Base-by-base conservation (phyloP, 2,888 invertebrate species). In the Sphinx pinastri region DNA sequence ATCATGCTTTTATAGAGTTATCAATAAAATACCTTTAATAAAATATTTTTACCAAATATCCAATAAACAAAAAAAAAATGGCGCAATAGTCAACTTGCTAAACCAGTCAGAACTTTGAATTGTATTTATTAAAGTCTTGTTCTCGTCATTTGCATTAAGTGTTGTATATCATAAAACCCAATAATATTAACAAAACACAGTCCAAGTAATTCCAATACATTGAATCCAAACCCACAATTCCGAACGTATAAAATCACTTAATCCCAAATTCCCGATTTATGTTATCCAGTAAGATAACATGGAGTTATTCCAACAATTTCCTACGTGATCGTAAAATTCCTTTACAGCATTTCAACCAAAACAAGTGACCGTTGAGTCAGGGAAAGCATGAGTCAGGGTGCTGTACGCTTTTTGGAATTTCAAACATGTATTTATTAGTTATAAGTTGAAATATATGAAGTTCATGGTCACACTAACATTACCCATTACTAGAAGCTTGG, bases 351-450 rank as follows among this genome's bases (percentile, higher is more conserved):
- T 77, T 80, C 78, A 77, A 78, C 76, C 79, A 80, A 80, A 83
- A 81, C 80, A 79, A 74, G 75, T 54, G n/a, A 11, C 71, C 47
- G 77, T 76, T 84, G 83, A 85, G 73, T 84, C 84, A 81, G 76
- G 73, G 81, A 81, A 81, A 82, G 82, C 75, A 78, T 85, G 82
- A 86, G 76, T 84, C 81, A 81, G 75, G 69, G 47, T 54, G 47
- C 19, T 45, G 55, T 19, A 54, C n/a, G 16, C 45, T 19, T n/a
- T 45, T 38, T 52, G 69, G 51, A 69, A 60, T 69, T 63, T 45
- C 60, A 69, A 63, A 54, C 52, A 25, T 54, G 38, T 45, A 45
- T 14, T 63, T 69, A 69, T 59, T 52, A 25, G 38, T 38, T 38
- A 38, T 7, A 38, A 38, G 45, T 38, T 52, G 47, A 54, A 55